Conservation (phyloP, 1,140 invertebrate species). For the Delia radicum region DNA sequence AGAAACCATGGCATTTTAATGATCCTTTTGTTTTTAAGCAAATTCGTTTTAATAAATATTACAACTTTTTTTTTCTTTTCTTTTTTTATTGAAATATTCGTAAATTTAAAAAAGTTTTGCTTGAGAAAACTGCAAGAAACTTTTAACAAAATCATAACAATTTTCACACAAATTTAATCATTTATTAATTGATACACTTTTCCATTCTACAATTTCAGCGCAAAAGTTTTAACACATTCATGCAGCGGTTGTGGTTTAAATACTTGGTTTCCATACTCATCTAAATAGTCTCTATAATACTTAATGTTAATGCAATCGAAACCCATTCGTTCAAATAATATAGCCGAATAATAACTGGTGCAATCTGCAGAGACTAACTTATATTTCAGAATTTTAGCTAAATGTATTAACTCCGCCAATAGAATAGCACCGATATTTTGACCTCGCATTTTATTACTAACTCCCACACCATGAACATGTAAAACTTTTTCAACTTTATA, state of each 20-base stretch:
- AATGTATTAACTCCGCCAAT: constrained; percentile 16
- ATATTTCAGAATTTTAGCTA: constrained; percentile 12
- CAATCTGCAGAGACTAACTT: constrained; percentile 28
- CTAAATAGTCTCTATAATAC: constrained; percentile 28
- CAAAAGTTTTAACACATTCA: constrained; percentile 27
- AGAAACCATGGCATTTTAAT: too few species aligned
- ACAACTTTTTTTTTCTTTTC: too few species aligned
- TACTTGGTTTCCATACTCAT: constrained; percentile 21
- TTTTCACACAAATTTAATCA: too few species aligned
- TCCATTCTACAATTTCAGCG: not conserved
- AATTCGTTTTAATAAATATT: too few species aligned
- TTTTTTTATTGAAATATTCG: too few species aligned
- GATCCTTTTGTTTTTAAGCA: too few species aligned
- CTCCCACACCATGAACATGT: constrained; percentile 29
- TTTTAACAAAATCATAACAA: too few species aligned
- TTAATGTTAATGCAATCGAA: constrained; percentile 28
- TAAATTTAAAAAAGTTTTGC: too few species aligned
- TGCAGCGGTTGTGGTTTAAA: constrained; percentile 27
- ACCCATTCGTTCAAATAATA: constrained; percentile 26
- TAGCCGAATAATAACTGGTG: constrained; percentile 28
- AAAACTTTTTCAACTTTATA: constrained; percentile 25
- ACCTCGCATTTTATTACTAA: constrained; percentile 11
- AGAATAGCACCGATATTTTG: constrained; percentile 24
- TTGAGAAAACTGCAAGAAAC: too few species aligned
- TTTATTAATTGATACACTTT: too few species aligned